phyloP scores from a whole-genome alignment of 2,113 vertebrate species.

The Pteruthius melanotis region DNA sequence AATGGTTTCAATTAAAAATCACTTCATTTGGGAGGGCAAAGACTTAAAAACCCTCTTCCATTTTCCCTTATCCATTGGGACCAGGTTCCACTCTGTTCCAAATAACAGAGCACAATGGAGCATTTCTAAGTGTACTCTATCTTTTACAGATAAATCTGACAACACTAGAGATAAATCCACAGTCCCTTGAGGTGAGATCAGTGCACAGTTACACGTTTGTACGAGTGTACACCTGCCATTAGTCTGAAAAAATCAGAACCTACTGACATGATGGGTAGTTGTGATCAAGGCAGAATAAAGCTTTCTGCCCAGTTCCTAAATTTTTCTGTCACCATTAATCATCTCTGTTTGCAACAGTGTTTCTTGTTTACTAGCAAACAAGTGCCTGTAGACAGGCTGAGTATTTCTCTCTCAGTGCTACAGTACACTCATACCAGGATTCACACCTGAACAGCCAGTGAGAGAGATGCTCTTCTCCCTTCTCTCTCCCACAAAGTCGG shows the following conservation, averaged over 20 bases:
- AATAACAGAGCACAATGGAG: neutral
- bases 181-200: neutral
- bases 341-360: slow-evolving; percentile 28
- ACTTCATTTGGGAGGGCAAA: neutral
- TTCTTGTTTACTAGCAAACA: slow-evolving; percentile 46
- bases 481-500: neutral
- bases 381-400: slow-evolving; percentile 1
- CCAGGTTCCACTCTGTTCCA: neutral
- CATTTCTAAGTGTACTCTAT: neutral
- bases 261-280: slow-evolving; percentile 28
- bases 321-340: slow-evolving; percentile 35
- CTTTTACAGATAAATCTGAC: slow-evolving; percentile 29
- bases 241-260: slow-evolving; percentile 35
- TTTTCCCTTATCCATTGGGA: neutral
- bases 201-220: neutral
- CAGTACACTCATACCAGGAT: neutral
- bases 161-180: slow-evolving; percentile 18
- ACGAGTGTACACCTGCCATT: neutral
- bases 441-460: neutral
- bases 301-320: slow-evolving; percentile 25
- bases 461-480: neutral
- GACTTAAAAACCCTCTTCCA: neutral
- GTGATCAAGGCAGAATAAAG: slow-evolving; percentile 12
- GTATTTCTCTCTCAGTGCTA: neutral
- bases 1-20: neutral